phyloP scores from a whole-genome alignment of 1,140 invertebrate genomes.

The Leptinotarsa texana region DNA sequence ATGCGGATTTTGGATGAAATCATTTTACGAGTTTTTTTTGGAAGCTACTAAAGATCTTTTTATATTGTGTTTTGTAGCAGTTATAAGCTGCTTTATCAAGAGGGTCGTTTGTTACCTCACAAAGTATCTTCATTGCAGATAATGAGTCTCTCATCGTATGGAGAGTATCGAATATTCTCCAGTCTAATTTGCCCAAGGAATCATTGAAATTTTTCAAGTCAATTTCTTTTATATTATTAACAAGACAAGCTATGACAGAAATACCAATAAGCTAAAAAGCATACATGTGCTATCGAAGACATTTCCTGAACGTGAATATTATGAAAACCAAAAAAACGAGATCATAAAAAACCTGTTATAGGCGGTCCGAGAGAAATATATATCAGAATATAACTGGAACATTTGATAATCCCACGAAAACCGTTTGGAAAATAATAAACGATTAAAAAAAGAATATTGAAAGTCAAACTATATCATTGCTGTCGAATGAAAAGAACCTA shows the following conservation, averaged over 20 bases:
- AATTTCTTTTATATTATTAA: background rate
- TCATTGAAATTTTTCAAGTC: background rate
- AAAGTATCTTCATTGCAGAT: background rate
- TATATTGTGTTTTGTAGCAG: background rate
- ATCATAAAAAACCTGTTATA: background rate
- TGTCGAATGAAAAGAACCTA: background rate
- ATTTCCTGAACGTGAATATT: background rate
- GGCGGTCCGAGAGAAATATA: background rate
- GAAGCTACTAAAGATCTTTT: background rate
- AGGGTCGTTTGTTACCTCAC: background rate
- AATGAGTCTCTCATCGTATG: no score
- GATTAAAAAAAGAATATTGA: background rate
- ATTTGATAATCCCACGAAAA: background rate
- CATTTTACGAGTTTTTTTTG: background rate
- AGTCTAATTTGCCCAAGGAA: background rate
- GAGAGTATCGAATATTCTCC: no score
- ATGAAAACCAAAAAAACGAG: background rate
- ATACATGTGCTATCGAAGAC: no score
- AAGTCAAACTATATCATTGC: slow-evolving; percentile 1
- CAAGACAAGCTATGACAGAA: no score
- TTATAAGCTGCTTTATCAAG: background rate
- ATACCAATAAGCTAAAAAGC: background rate
- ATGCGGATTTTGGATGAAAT: background rate
- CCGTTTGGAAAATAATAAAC: slow-evolving; percentile 6
- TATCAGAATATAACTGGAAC: background rate